phyloP scores from a whole-genome alignment of 2,113 vertebrate species.

The Rhynchomys soricoides region DNA sequence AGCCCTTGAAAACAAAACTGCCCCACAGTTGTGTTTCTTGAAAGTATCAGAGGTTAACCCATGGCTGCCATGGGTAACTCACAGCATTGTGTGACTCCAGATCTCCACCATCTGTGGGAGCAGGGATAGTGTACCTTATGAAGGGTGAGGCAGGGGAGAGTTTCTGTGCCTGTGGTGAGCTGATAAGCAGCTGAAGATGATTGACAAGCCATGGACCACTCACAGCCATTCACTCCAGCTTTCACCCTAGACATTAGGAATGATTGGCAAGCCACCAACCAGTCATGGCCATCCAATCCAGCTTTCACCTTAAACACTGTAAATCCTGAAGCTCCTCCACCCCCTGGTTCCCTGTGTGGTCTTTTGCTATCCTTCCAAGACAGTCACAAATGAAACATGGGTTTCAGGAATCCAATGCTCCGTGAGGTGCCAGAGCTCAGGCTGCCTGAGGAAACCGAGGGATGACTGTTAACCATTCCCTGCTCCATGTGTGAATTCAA shows the following conservation, averaged over 20 bases:
- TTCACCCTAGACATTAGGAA: too few relatives aligned
- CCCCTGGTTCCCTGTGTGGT: accelerated
- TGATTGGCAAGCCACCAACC: too few relatives aligned
- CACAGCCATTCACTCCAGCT: neutral
- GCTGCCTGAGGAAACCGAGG: accelerated
- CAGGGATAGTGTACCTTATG: accelerated
- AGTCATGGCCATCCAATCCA: neutral
- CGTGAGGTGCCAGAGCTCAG: neutral
- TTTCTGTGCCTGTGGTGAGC: neutral
- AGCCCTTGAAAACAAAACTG: too few relatives aligned
- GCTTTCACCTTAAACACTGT: neutral
- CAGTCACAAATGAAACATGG: neutral
- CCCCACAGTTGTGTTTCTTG: too few relatives aligned
- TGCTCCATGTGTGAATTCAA: accelerated
- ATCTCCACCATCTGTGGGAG: too few relatives aligned
- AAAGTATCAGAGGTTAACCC: neutral
- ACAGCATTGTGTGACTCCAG: neutral
- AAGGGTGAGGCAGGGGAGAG: accelerated
- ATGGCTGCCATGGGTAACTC: neutral
- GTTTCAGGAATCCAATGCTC: neutral
- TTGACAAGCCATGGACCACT: too few relatives aligned
- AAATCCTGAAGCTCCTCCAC: neutral
- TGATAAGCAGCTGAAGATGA: neutral
- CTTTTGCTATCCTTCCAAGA: neutral
- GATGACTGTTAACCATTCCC: accelerated